A percentile compares a stretch with the other conserved stretches of the same genome.
Conservation (phyloP, 1,140 invertebrate species). For the Campoletis sonorensis region DNA sequence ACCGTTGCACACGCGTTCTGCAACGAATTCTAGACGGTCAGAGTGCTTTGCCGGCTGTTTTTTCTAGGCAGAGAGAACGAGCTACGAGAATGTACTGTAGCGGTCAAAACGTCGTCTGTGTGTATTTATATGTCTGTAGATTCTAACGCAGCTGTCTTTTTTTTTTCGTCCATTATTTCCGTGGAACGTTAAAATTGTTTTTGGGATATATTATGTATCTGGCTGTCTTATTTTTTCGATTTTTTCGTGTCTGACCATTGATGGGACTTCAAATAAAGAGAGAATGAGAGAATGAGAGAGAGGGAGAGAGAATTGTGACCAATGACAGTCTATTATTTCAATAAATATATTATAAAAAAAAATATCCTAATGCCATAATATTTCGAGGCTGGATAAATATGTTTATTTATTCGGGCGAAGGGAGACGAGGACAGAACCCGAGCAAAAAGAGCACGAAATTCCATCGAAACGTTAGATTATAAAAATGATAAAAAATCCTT, state of each 20-base stretch:
- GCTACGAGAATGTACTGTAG: too few species aligned
- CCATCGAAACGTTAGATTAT: not conserved
- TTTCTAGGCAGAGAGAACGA: constrained; percentile 54
- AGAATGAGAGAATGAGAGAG: not conserved
- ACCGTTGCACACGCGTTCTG: constrained; percentile 34
- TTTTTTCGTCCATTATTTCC: constrained; percentile 38
- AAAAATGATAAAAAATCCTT: not conserved
- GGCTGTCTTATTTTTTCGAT: not conserved
- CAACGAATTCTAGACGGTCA: constrained; percentile 4
- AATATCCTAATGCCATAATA: too few species aligned
- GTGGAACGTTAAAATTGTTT: not conserved
- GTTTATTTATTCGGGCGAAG: too few species aligned
- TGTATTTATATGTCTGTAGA: too few species aligned
- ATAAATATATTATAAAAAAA: too few species aligned
- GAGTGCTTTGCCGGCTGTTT: constrained; percentile 58
- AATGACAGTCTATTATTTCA: too few species aligned
- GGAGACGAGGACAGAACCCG: too few species aligned
- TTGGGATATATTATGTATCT: too few species aligned
- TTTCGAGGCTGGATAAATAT: too few species aligned
- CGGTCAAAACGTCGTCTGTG: constrained; percentile 56
- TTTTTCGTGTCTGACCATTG: constrained; percentile 16
- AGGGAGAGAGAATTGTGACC: not conserved
- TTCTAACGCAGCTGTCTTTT: constrained; percentile 71
- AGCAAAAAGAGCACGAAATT: not conserved
- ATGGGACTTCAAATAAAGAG: not conserved